Evolutionary conservation across 1,140 invertebrate species (phyloP).

Genomic region (Wasmannia auropunctata): DNA sequence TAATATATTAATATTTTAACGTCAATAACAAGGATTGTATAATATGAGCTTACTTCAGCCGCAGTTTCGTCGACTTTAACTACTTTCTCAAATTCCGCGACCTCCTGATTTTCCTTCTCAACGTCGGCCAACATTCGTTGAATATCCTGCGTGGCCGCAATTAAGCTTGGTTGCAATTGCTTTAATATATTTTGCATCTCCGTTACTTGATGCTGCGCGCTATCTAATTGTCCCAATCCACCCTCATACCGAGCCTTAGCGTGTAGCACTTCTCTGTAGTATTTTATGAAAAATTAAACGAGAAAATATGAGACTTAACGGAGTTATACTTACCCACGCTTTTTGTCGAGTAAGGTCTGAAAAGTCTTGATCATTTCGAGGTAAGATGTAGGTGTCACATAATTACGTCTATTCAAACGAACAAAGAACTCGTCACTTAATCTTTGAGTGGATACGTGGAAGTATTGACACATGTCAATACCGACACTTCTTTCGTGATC

Average conservation of each 20-base stretch:
- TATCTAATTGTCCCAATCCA: slow-evolving; percentile 94
- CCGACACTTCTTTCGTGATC: slow-evolving; percentile 89
- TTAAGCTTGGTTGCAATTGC: slow-evolving; percentile 94
- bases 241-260: slow-evolving; percentile 92
- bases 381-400: slow-evolving; percentile 98
- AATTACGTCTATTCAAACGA: slow-evolving; percentile 91
- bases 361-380: slow-evolving; percentile 96
- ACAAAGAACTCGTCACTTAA: slow-evolving; percentile 91
- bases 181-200: slow-evolving; percentile 95
- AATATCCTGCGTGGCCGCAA: slow-evolving; percentile 93
- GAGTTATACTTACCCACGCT: slow-evolving; percentile 54
- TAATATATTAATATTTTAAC: not conserved
- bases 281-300: not conserved
- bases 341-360: slow-evolving; percentile 92
- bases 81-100: slow-evolving; percentile 90
- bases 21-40: not conserved
- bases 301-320: not conserved
- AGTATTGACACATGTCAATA: slow-evolving; percentile 95
- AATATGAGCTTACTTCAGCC: slow-evolving; percentile 84
- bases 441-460: slow-evolving; percentile 93
- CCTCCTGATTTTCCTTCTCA: slow-evolving; percentile 93
- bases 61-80: slow-evolving; percentile 88
- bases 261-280: slow-evolving; percentile 86
- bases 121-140: slow-evolving; percentile 92
- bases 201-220: slow-evolving; percentile 92